Percentiles rank a stretch among this genome's conserved stretches.
These are phyloP conservation scores for Heliconius erato DNA, from an alignment of 2,888 invertebrate species.

Conservation along the genomic window DNA sequence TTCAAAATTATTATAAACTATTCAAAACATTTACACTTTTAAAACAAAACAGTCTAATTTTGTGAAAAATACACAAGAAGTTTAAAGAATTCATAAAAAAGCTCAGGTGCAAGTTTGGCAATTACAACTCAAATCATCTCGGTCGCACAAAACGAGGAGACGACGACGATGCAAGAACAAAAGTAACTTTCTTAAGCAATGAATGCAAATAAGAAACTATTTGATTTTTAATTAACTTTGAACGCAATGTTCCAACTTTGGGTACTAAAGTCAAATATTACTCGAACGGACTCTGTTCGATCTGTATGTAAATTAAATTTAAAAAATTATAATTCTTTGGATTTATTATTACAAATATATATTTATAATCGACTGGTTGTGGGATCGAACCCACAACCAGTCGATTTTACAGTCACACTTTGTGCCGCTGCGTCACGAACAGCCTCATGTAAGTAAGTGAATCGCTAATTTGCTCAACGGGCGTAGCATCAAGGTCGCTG, in stretches of 20 bases:
- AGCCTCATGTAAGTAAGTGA: too few relatives aligned
- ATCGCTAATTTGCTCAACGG: too few relatives aligned
- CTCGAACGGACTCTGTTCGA: conserved; percentile 34
- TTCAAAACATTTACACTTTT: too few relatives aligned
- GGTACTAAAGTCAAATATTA: conserved; percentile 42
- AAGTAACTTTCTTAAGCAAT: conserved; percentile 26
- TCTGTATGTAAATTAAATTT: not conserved
- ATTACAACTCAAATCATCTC: conserved; percentile 9
- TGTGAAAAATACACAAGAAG: not conserved
- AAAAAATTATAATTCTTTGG: not conserved
- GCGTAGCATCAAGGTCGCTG: too few relatives aligned
- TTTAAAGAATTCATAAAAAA: conserved; percentile 8
- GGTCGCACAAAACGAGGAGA: not conserved
- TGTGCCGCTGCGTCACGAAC: too few relatives aligned
- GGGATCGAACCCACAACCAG: too few relatives aligned
- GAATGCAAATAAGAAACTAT: conserved; percentile 23
- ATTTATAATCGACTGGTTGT: too few relatives aligned
- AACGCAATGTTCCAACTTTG: not conserved
- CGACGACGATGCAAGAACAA: conserved; percentile 1
- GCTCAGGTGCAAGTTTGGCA: conserved; percentile 13
- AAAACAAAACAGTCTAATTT: not conserved
- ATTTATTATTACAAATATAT: not conserved
- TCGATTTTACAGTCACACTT: too few relatives aligned
- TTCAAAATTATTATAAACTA: too few relatives aligned
- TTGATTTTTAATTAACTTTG: conserved; percentile 21